Evolutionary conservation across 2,888 invertebrate genomes (phyloP).

Genomic region (Busseola fusca): DNA sequence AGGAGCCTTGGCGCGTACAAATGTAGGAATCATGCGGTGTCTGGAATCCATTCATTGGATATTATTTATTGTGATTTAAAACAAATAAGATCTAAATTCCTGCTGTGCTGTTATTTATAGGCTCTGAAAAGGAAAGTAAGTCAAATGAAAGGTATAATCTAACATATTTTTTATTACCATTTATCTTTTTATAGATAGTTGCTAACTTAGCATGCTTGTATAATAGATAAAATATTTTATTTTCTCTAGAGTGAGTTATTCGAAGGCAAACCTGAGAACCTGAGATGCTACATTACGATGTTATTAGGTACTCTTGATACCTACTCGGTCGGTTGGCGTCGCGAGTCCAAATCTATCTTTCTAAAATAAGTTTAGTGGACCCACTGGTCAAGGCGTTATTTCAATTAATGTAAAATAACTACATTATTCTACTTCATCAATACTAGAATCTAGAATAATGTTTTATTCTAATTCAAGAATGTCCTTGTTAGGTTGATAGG

Average conservation of each 20-base stretch:
- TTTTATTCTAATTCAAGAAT: constrained; percentile 40
- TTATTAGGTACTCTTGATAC: not conserved
- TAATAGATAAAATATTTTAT: not conserved
- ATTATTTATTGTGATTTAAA: constrained; percentile 81
- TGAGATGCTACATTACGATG: not conserved
- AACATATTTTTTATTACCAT: constrained; percentile 17
- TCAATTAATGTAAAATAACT: not conserved
- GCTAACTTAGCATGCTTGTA: not conserved
- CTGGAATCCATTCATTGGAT: constrained; percentile 70
- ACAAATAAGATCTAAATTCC: constrained; percentile 81
- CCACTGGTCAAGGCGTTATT: not conserved
- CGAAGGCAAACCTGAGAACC: not conserved
- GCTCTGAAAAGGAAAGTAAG: constrained; percentile 63
- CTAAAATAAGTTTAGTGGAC: not conserved
- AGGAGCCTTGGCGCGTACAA: constrained; percentile 72
- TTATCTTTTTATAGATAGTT: not conserved
- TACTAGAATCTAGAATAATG: not conserved
- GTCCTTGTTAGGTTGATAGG: constrained; percentile 70
- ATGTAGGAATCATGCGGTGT: constrained; percentile 74
- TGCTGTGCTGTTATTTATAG: constrained; percentile 74
- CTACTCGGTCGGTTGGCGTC: not conserved
- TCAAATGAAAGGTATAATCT: constrained; percentile 32
- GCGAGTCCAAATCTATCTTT: not conserved
- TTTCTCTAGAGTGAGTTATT: not conserved
- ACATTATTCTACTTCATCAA: not conserved